Evolutionary conservation across 2,888 invertebrate genomes (phyloP), one percentile per base, ranked within the genome.

Genomic region (Diadromus collaris): DNA sequence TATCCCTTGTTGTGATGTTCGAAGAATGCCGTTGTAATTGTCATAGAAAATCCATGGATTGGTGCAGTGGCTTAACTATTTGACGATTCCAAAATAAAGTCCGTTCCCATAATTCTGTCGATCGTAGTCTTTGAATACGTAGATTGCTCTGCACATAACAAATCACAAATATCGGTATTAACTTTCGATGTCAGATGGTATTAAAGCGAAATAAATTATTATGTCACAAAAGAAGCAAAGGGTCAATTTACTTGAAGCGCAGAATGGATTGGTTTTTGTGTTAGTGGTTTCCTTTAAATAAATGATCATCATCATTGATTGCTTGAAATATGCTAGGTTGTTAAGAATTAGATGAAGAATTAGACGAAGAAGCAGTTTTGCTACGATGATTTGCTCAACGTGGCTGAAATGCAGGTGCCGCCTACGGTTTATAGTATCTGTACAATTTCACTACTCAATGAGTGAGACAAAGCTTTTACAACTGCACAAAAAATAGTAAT

Each of bases 1-100:
- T 34, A 21, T 21, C 34, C 2, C 34, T 34, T 34, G 48, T 19
- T 38, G 24, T 32, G 24, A 16, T 13, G 7, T 54, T 6, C 6
- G 21, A 27, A n/a, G n/a, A 54, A 38, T 9, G 27, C 2, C n/a
- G 16, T 38, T 54, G 38, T 2, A 27, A 2, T n/a, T 64, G 29
- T 46, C 38, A 27, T 56, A 10, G 41, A 41, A 41, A 38, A 56
- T 27, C 27, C 56, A 34, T 34, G 21, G 51, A 68, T 56, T 19
- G 34, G 19, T 41, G 27, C 19, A 27, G 41, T 41, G 51, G 51
- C 54, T 56, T n/a, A 41, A 29, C 24, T 27, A 68, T 38, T 27
- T 56, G 68, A 41, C 10, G 19, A 56, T n/a, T 24, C 27, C 24
- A 21, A 24, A 38, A 38, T 48, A 5, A 24, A 70, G 61, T 38